Conservation (phyloP, 92 coral and sea anemone species). For the Muricea muricata region DNA sequence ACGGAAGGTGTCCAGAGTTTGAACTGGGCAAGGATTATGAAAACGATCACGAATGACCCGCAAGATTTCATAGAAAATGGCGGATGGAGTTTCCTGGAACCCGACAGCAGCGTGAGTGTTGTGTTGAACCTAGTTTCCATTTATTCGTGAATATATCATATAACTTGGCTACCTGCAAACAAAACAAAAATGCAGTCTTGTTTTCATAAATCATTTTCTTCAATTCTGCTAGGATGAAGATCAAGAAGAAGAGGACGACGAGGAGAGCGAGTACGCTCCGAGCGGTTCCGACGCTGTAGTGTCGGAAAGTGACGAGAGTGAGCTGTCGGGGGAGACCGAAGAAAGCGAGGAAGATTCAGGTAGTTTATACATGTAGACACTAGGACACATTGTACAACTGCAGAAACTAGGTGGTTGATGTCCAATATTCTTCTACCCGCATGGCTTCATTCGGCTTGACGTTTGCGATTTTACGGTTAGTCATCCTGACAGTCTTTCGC, state of each 20-base stretch:
- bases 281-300: slow-evolving; percentile 79
- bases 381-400: too few species aligned
- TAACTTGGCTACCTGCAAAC: too few species aligned
- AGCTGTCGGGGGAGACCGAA: slow-evolving; percentile 92
- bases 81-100: slow-evolving; percentile 99
- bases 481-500: too few species aligned
- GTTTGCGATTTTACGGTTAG: too few species aligned
- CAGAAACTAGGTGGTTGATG: too few species aligned
- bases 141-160: too few species aligned
- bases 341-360: slow-evolving; percentile 90
- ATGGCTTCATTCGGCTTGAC: too few species aligned
- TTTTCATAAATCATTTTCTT: neutral
- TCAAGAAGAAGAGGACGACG: slow-evolving; percentile 72
- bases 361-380: slow-evolving; percentile 34
- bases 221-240: slow-evolving; percentile 62
- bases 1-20: slow-evolving; percentile 99
- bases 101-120: slow-evolving; percentile 86
- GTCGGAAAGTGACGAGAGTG: slow-evolving; percentile 75
- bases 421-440: too few species aligned
- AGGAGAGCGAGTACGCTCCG: slow-evolving; percentile 91
- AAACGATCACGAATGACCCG: slow-evolving; percentile 94
- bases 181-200: too few species aligned
- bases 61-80: slow-evolving; percentile 98
- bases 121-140: too few species aligned
- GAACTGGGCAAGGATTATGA: slow-evolving; percentile 99